Evolutionary conservation across 2,113 vertebrate species (phyloP).

Genomic region (Daubentonia madagascariensis): DNA sequence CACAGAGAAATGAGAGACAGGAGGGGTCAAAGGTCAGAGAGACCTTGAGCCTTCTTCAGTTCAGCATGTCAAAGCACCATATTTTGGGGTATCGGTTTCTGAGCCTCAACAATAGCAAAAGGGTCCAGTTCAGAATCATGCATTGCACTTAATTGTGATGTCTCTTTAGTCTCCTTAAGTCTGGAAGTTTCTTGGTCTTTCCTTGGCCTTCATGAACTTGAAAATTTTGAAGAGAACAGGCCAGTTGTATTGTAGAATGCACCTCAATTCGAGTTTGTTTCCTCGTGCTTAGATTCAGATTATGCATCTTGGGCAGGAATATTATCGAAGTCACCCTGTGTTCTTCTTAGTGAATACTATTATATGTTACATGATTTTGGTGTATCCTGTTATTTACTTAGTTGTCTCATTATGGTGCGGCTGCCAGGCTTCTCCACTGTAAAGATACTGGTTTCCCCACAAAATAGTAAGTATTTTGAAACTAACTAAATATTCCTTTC

Average conservation of each 20-base stretch:
- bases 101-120: background rate
- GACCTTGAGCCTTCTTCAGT: background rate
- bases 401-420: background rate
- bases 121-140: background rate
- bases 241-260: background rate
- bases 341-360: background rate
- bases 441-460: background rate
- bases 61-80: background rate
- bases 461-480: conserved; percentile 16
- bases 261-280: background rate
- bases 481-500: background rate
- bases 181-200: background rate
- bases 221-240: conserved; percentile 5
- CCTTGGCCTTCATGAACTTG: background rate
- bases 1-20: background rate
- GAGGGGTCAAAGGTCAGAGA: background rate
- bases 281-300: background rate
- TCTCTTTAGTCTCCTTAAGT: background rate
- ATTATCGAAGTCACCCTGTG: background rate
- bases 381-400: background rate
- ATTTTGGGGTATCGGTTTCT: background rate
- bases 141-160: background rate
- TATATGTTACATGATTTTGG: background rate
- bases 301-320: background rate
- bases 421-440: background rate